Percentiles rank a stretch among this genome's conserved stretches.
Evolutionary conservation across 2,888 invertebrate genomes (phyloP).

Genomic region (Pyrocoelia pectoralis): DNA sequence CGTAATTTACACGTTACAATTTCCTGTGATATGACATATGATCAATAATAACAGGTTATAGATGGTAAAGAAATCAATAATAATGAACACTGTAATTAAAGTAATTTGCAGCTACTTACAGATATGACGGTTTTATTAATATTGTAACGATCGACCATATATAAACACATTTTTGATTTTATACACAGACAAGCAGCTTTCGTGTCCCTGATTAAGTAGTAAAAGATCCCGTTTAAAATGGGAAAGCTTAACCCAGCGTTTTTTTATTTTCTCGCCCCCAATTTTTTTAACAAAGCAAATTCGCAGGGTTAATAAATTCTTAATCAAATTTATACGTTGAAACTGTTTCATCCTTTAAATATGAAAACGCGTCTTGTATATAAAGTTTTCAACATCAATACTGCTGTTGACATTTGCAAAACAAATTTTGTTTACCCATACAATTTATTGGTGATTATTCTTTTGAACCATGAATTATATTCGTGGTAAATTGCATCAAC

Average conservation of each 20-base stretch:
- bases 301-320: not conserved
- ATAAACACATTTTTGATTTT: not conserved
- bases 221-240: too few species aligned
- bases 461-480: too few species aligned
- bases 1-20: not conserved
- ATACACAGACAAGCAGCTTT: too few species aligned
- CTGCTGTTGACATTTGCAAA: not conserved
- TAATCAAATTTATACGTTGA: not conserved
- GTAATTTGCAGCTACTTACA: not conserved
- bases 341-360: not conserved
- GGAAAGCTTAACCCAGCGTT: too few species aligned
- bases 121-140: not conserved
- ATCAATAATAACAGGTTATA: not conserved
- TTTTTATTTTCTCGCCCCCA: not conserved
- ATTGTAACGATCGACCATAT: not conserved
- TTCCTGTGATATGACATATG: not conserved
- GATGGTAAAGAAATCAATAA: not conserved
- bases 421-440: constrained; percentile 10
- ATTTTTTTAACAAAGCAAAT: not conserved
- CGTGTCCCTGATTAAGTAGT: too few species aligned
- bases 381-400: too few species aligned
- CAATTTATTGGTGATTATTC: too few species aligned
- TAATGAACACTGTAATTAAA: constrained; percentile 6
- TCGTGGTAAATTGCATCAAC: too few species aligned
- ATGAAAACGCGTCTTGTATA: too few species aligned